Conservation (phyloP, 2,888 invertebrate genomes). For the Macropis europaea region DNA sequence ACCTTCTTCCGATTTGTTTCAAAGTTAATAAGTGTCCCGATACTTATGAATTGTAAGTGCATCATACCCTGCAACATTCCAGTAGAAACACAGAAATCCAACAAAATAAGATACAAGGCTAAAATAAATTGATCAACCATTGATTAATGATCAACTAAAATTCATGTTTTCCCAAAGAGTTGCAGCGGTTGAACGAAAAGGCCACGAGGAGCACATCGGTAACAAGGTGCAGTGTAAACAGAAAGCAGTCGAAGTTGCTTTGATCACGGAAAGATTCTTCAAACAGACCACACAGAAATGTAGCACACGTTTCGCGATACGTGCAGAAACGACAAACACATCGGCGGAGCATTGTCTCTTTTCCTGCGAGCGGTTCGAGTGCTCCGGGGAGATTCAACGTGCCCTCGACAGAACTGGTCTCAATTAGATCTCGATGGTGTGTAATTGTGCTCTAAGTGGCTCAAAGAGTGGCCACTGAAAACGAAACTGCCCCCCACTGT, state of each 20-base stretch:
- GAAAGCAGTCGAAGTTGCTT: constrained; percentile 6
- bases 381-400: neutral
- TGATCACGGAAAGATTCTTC: constrained; percentile 15
- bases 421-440: constrained; percentile 24
- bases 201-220: neutral
- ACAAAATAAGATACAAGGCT: too few species aligned
- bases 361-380: neutral
- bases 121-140: too few species aligned
- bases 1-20: too few species aligned
- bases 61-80: too few species aligned
- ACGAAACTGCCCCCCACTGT: neutral
- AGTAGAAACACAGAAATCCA: too few species aligned
- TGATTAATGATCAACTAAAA: neutral
- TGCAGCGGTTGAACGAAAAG: too few species aligned
- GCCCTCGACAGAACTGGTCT: neutral
- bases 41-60: too few species aligned
- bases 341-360: constrained; percentile 24
- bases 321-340: constrained; percentile 10
- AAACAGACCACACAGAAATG: neutral
- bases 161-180: too few species aligned
- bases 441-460: constrained; percentile 8
- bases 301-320: constrained; percentile 9
- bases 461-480: neutral
- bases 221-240: constrained; percentile 1
- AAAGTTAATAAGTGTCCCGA: too few species aligned